phyloP scores from a whole-genome alignment of 2,888 invertebrate genomes.

The Herminia tarsipennalis region DNA sequence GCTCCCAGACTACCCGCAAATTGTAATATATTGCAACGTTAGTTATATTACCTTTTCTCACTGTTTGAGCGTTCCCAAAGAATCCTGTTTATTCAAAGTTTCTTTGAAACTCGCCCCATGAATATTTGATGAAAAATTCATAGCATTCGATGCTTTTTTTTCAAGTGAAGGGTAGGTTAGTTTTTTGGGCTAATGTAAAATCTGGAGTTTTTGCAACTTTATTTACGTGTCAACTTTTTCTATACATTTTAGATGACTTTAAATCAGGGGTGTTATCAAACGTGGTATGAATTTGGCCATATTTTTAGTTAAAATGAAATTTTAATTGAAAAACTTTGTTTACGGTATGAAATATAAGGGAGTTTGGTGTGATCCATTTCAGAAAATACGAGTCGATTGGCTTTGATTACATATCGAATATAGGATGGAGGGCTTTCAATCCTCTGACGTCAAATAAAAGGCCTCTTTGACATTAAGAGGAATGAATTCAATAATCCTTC shows the following conservation, averaged over 20 bases:
- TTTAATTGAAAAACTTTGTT: conserved; percentile 3
- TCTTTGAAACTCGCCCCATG: conserved; percentile 20
- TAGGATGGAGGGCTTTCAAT: conserved; percentile 36
- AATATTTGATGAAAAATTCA: conserved; percentile 21
- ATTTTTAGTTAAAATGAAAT: not conserved
- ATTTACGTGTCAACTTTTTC: conserved; percentile 25
- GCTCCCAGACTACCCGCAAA: conserved; percentile 66
- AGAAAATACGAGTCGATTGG: conserved; percentile 27
- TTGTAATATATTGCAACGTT: conserved; percentile 65
- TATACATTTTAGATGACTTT: conserved; percentile 31
- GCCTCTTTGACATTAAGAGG: conserved; percentile 55
- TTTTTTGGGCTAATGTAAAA: conserved; percentile 15
- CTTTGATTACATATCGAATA: conserved; percentile 45
- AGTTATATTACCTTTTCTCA: conserved; percentile 41
- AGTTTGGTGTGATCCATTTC: conserved; percentile 19
- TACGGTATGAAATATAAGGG: conserved; percentile 27
- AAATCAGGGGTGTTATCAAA: too few species aligned
- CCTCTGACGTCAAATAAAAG: conserved; percentile 50
- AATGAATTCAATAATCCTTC: conserved; percentile 58
- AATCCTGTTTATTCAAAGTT: conserved; percentile 30
- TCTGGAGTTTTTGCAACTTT: conserved; percentile 9
- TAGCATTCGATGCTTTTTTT: conserved; percentile 3
- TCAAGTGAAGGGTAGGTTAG: conserved; percentile 1
- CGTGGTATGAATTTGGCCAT: too few species aligned
- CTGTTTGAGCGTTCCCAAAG: conserved; percentile 25